phyloP scores from a whole-genome alignment of 2,113 vertebrate species.

The Solea solea region DNA sequence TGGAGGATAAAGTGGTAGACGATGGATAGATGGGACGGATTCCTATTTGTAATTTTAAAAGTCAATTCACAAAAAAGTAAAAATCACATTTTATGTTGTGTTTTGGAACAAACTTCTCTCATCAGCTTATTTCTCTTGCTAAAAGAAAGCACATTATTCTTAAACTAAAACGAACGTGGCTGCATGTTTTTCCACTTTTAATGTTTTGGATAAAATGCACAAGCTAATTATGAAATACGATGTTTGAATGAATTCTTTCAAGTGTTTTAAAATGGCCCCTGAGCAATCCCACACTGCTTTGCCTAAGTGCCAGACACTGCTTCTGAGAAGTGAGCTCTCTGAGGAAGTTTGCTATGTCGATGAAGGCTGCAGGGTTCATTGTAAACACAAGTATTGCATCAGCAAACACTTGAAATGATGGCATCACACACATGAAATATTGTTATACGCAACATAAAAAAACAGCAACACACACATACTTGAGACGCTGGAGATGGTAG shows the following conservation, averaged over 20 bases:
- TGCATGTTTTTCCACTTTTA: constrained; percentile 25
- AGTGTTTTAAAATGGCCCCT: constrained; percentile 38
- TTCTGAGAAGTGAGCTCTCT: constrained; percentile 39
- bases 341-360: constrained; percentile 60
- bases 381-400: constrained; percentile 75
- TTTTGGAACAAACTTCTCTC: not conserved
- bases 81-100: too few species aligned
- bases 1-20: too few species aligned
- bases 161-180: constrained; percentile 12
- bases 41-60: too few species aligned
- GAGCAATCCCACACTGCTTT: constrained; percentile 35
- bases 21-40: too few species aligned
- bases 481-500: constrained; percentile 48
- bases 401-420: constrained; percentile 71
- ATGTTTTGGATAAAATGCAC: constrained; percentile 33
- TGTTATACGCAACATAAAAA: constrained; percentile 57
- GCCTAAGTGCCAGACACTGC: constrained; percentile 21
- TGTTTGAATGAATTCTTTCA: constrained; percentile 54
- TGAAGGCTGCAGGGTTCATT: constrained; percentile 58
- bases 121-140: constrained; percentile 24
- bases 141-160: constrained; percentile 23
- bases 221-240: constrained; percentile 56
- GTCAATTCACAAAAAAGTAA: too few species aligned
- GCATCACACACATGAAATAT: constrained; percentile 64
- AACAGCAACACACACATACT: constrained; percentile 18